Base-by-base conservation (phyloP, 2,113 vertebrate species). In the Sphaerodactylus townsendi region DNA sequence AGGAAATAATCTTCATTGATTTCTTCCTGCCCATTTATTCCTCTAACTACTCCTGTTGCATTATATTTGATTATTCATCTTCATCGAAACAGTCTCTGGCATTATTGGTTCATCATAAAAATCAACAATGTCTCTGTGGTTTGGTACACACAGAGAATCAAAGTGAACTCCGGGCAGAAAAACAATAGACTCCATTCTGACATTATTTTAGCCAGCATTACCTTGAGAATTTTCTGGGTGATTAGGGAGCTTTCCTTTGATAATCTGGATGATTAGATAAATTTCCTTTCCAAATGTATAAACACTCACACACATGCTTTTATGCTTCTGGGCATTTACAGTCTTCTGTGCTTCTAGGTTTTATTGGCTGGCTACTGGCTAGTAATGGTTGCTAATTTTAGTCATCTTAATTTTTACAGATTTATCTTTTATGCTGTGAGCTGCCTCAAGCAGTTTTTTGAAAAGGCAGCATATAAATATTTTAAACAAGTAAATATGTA, bases 1-100 rank as follows among this genome's bases (percentile, higher is more conserved):
- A 28, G 75, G 90, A 81, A 87, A 33, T 56, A 79, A 23, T 89
- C 1, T 35, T 72, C n/a, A n/a, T n/a, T n/a, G n/a, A n/a, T 59
- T 56, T 0, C 83, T 86, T 83, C 30, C 80, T 10, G 71, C 76
- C 68, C 83, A 10, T 2, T 77, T 83, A 19, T 65, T 77, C 56
- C 17, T 33, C 62, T 79, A 74, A 59, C 76, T 77, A 74, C 70
- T 80, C 5, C 78, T 84, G 0, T 69, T 85, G 59, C 33, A 64
- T 3, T 1, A 39, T 35, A 39, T 19, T 80, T 65, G 68, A 7
- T 66, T 84, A 85, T 91, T 62, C 37, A 1, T 86, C 39, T 68
- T 59, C 5, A 35, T 83, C 19, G 44, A 66, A 81, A 78, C 39
- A 79, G 68, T 72, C 28, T 62, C 66, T 69, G 30, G 78, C 68